Evolutionary conservation across 2,113 vertebrate species (phyloP).

Genomic region (Sterrhoptilus dennistouni): DNA sequence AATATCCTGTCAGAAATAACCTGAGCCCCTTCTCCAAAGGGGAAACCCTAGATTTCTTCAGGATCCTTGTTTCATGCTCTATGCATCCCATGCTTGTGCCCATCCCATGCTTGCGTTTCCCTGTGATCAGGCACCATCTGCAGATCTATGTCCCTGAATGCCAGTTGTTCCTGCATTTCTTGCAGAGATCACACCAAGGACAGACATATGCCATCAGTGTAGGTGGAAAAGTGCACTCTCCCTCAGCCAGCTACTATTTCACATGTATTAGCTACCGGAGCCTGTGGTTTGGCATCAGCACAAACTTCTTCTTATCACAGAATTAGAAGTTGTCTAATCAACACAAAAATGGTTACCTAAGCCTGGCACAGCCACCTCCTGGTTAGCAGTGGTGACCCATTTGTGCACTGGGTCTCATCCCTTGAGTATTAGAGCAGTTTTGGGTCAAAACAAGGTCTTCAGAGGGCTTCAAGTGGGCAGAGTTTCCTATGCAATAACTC

Average conservation of each 20-base stretch:
- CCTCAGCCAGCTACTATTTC: conserved; percentile 10
- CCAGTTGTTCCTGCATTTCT: not conserved
- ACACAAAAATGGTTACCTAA: not conserved
- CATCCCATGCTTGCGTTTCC: too few relatives aligned
- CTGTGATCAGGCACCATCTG: not conserved
- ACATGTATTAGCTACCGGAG: not conserved
- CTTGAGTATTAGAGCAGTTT: not conserved
- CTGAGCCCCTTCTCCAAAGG: not conserved
- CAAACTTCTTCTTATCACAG: not conserved
- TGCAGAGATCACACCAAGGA: conserved; percentile 22
- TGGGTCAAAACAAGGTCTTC: not conserved
- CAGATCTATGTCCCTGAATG: not conserved
- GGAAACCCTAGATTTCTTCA: not conserved
- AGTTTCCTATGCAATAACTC: not conserved
- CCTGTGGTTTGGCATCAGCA: conserved; percentile 43
- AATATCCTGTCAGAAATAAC: not conserved
- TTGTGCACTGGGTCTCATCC: fast-evolving
- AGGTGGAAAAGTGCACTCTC: not conserved
- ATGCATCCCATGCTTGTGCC: not conserved
- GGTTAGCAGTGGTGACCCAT: not conserved
- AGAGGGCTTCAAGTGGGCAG: not conserved
- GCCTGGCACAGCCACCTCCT: not conserved
- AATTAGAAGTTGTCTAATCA: not conserved
- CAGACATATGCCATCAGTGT: not conserved
- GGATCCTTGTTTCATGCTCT: not conserved